Evolutionary conservation across 2,113 vertebrate species (phyloP).

Genomic region (Antigone vipio): DNA sequence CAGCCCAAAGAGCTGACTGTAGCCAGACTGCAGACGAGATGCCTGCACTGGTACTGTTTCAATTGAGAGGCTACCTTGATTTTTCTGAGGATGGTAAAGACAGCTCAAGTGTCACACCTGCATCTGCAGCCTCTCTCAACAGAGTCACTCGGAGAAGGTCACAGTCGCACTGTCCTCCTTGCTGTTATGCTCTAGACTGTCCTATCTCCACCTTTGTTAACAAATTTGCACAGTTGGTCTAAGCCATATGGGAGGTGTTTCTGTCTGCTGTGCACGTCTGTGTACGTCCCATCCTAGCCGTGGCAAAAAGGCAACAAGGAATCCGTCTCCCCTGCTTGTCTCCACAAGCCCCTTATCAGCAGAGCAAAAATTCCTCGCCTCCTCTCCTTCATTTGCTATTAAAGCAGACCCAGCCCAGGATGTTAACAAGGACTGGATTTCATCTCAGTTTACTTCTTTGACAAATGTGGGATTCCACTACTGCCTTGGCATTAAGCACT

Average conservation of each 20-base stretch:
- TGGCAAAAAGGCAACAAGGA: not conserved
- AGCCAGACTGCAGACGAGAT: not conserved
- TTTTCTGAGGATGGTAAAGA: not conserved
- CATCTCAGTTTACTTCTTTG: conserved; percentile 54
- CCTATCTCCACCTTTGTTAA: not conserved
- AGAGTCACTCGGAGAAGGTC: not conserved
- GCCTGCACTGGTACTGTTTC: not conserved
- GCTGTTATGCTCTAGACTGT: not conserved
- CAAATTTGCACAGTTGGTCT: not conserved
- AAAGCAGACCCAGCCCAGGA: not conserved
- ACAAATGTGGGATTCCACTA: conserved; percentile 64
- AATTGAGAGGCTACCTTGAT: not conserved
- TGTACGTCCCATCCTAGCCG: rapidly evolving
- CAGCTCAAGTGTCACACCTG: not conserved
- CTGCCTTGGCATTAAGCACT: conserved; percentile 71
- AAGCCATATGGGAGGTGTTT: not conserved
- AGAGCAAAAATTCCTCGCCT: not conserved
- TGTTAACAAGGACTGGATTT: conserved; percentile 25
- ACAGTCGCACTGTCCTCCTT: not conserved
- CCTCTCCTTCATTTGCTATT: not conserved
- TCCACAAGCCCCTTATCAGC: not conserved
- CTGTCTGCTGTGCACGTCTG: not conserved
- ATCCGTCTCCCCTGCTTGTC: not conserved
- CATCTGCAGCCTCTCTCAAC: not conserved
- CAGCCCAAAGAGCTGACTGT: not conserved